Percentiles rank a stretch among this genome's conserved stretches.
Evolutionary conservation across 2,113 vertebrate genomes (phyloP).

Genomic region (Myodes glareolus): DNA sequence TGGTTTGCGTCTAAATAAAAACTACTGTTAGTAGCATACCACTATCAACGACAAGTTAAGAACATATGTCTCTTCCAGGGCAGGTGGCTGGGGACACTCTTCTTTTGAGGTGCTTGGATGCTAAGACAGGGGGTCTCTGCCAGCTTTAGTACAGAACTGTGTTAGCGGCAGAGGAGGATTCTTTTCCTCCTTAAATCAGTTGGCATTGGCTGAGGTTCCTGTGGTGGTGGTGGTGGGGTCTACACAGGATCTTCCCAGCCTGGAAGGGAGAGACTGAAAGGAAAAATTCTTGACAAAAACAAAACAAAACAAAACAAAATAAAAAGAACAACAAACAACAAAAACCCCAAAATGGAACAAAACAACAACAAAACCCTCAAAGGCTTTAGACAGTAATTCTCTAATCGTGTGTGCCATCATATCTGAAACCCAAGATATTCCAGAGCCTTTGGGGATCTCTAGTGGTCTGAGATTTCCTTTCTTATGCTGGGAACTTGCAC

Average conservation of each 20-base stretch:
- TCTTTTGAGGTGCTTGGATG: neutral
- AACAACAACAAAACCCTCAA: neutral
- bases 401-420: rapidly evolving
- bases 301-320: rapidly evolving
- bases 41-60: neutral
- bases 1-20: neutral
- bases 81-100: no score
- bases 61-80: rapidly evolving
- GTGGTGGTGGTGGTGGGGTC: neutral
- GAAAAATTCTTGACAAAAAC: neutral
- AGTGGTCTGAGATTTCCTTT: no score
- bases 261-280: neutral
- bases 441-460: neutral
- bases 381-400: neutral
- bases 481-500: neutral
- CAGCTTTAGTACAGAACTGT: neutral
- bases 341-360: no score
- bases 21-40: neutral
- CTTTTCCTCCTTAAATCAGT: neutral
- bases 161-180: neutral
- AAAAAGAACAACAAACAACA: no score
- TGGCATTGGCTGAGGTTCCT: neutral
- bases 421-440: no score
- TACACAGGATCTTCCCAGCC: neutral
- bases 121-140: neutral